Evolutionary conservation across 2,113 vertebrate species (phyloP).

Genomic region (Bungarus multicinctus): DNA sequence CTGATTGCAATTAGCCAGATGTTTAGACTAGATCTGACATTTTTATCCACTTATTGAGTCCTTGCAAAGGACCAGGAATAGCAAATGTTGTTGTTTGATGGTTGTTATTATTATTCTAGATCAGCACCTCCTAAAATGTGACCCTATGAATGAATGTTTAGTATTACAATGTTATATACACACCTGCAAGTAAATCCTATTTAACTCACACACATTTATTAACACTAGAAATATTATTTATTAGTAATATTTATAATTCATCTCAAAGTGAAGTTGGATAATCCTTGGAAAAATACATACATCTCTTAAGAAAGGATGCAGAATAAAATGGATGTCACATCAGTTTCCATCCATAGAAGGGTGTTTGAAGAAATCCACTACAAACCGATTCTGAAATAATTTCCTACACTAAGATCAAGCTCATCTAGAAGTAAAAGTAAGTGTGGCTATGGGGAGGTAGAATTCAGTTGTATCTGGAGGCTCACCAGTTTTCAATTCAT

Average conservation of each 20-base stretch:
- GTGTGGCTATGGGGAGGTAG: not conserved
- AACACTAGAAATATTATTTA: not conserved
- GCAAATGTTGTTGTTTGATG: not conserved
- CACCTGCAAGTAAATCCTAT: not conserved
- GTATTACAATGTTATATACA: not conserved
- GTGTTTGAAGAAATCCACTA: not conserved
- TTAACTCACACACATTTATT: not conserved
- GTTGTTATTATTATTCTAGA: not conserved
- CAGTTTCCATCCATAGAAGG: not conserved
- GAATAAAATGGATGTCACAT: not conserved
- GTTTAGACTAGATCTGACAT: not conserved
- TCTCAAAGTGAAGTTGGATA: not conserved
- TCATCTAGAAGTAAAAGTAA: not conserved
- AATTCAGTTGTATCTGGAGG: not conserved
- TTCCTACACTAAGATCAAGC: not conserved
- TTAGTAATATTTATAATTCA: not conserved
- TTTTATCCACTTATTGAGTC: not conserved
- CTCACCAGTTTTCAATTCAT: not conserved
- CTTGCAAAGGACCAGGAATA: not conserved
- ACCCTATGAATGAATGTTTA: not conserved
- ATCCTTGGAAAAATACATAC: not conserved
- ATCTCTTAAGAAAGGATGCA: not conserved
- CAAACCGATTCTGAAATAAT: not conserved
- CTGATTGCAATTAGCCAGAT: not conserved
- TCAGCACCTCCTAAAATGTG: not conserved